Evolutionary conservation across 2,888 invertebrate genomes (phyloP).

Genomic region (Andrena bicolor): DNA sequence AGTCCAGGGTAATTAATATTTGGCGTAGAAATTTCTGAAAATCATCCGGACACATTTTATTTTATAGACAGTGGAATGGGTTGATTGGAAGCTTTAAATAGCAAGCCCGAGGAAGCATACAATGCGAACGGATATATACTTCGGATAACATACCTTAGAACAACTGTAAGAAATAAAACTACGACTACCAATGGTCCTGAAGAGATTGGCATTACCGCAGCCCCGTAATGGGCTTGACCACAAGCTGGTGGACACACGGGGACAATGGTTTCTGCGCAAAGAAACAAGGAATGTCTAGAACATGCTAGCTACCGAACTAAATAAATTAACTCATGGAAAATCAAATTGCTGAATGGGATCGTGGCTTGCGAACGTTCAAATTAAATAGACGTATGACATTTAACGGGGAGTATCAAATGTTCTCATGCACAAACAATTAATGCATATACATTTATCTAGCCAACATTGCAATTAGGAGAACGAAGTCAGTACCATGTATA

Average conservation of each 20-base stretch:
- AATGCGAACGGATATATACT: not conserved
- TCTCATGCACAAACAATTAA: conserved; percentile 36
- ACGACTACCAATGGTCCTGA: conserved; percentile 83
- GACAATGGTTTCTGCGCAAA: conserved; percentile 92
- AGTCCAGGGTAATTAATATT: conserved; percentile 91
- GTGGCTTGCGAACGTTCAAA: not conserved
- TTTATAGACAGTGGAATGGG: not conserved
- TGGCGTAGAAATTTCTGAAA: conserved; percentile 89
- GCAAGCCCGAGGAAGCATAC: not conserved
- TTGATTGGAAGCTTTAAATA: not conserved
- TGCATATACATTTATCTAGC: conserved; percentile 22
- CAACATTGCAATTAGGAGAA: not conserved
- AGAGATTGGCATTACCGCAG: conserved; percentile 86
- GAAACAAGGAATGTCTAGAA: conserved; percentile 80
- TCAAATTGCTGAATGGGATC: conserved; percentile 16
- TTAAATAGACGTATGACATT: not conserved
- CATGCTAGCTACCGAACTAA: conserved; percentile 77
- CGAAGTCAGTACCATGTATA: not conserved
- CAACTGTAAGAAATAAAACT: conserved; percentile 86
- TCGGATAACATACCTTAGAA: conserved; percentile 83
- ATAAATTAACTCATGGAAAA: conserved; percentile 15
- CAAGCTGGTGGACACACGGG: conserved; percentile 98
- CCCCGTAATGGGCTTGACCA: conserved; percentile 89
- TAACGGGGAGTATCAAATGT: conserved; percentile 11
- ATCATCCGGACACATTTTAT: not conserved